A percentile compares a stretch with the other conserved stretches of the same genome.
Evolutionary conservation across 2,888 invertebrate species (phyloP).

Genomic region (Callimorpha dominula): DNA sequence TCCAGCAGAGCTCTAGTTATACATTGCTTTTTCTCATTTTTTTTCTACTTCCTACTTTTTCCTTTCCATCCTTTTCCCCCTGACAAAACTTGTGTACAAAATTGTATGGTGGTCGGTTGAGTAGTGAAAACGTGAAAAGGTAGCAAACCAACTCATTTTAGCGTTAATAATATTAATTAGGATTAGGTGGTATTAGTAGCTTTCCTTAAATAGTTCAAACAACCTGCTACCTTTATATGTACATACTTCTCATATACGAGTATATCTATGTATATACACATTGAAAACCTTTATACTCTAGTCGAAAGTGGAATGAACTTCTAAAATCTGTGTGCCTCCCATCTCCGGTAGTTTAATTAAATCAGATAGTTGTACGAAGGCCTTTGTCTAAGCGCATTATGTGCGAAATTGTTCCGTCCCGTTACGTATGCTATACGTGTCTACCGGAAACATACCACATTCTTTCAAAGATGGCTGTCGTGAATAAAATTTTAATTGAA

Average conservation of each 20-base stretch:
- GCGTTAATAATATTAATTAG: too few species aligned
- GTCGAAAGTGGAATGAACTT: constrained; percentile 51
- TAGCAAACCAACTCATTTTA: too few species aligned
- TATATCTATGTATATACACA: background rate
- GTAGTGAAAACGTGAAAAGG: too few species aligned
- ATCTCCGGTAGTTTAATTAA: constrained; percentile 64
- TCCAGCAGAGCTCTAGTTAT: too few species aligned
- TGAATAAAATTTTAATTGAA: background rate
- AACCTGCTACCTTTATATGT: background rate
- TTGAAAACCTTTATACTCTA: constrained; percentile 20
- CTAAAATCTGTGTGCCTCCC: constrained; percentile 57
- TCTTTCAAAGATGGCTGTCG: constrained; percentile 18
- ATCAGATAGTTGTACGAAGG: constrained; percentile 62
- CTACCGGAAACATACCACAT: constrained; percentile 25
- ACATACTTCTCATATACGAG: background rate
- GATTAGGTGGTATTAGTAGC: too few species aligned
- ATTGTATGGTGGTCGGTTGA: too few species aligned
- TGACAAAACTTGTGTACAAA: too few species aligned
- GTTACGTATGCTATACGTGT: constrained; percentile 6
- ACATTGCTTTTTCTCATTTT: too few species aligned
- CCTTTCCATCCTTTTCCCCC: too few species aligned
- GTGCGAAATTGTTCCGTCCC: constrained; percentile 44
- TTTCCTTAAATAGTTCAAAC: constrained; percentile 10
- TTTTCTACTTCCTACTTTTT: too few species aligned
- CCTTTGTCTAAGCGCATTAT: constrained; percentile 60